Conservation (phyloP, 2,888 invertebrate genomes). For the Diarsia dahlii region DNA sequence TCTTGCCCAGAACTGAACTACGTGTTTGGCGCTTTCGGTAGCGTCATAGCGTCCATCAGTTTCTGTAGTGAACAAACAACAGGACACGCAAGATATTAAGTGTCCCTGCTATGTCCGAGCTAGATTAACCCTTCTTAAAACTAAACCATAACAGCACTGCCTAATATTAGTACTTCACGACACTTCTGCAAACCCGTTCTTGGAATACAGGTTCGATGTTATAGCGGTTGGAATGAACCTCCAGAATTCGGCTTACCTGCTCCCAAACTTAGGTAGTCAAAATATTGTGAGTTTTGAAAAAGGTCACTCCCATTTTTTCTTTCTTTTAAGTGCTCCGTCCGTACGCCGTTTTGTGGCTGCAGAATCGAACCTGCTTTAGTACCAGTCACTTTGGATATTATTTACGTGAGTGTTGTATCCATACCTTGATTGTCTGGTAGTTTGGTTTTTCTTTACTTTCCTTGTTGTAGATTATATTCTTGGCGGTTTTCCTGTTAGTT, state of each 20-base stretch:
- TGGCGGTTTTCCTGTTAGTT: slow-evolving; percentile 9
- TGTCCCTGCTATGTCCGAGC: background rate
- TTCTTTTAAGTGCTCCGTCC: slow-evolving; percentile 23
- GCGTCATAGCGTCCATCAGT: too few relatives aligned
- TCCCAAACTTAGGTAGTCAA: background rate
- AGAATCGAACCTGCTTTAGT: slow-evolving; percentile 3
- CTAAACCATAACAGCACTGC: background rate
- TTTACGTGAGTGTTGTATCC: slow-evolving; percentile 21
- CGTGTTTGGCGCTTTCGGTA: too few relatives aligned
- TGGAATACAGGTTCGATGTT: background rate
- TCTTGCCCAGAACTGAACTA: too few relatives aligned
- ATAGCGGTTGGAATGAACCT: background rate
- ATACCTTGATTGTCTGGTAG: slow-evolving; percentile 10
- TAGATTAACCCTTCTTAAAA: background rate
- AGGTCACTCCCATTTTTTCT: slow-evolving; percentile 32
- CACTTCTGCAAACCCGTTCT: background rate
- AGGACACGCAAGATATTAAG: too few relatives aligned
- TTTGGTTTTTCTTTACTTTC: slow-evolving; percentile 2
- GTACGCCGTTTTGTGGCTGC: slow-evolving; percentile 4
- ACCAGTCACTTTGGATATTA: slow-evolving; percentile 13
- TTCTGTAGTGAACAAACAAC: too few relatives aligned
- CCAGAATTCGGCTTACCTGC: slow-evolving; percentile 19
- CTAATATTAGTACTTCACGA: background rate
- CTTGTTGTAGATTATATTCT: background rate
- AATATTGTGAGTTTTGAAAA: slow-evolving; percentile 30